phyloP scores from a whole-genome alignment of 2,888 invertebrate species.

The Himalopsyche anomala region DNA sequence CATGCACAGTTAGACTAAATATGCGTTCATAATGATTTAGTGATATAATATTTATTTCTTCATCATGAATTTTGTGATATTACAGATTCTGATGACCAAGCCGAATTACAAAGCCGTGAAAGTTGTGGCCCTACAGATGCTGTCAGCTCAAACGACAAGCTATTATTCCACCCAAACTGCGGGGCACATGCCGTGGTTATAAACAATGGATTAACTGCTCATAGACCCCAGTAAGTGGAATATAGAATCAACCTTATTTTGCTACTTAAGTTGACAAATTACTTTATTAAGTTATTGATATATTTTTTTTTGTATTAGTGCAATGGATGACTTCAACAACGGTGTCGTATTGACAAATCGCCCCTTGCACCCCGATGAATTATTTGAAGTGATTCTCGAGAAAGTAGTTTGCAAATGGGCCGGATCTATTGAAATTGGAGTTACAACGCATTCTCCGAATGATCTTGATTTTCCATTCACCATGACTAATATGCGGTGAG shows the following conservation, averaged over 20 bases:
- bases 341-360: slow-evolving; percentile 94
- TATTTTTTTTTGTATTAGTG: slow-evolving; percentile 73
- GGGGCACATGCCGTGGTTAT: slow-evolving; percentile 95
- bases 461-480: slow-evolving; percentile 94
- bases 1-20: too few species aligned
- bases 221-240: slow-evolving; percentile 89
- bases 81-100: background rate
- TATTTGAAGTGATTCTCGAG: slow-evolving; percentile 95
- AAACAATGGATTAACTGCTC: slow-evolving; percentile 92
- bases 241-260: background rate
- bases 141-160: slow-evolving; percentile 75
- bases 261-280: too few species aligned
- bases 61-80: background rate
- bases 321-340: slow-evolving; percentile 95
- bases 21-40: too few species aligned
- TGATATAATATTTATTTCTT: too few species aligned
- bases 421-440: slow-evolving; percentile 95
- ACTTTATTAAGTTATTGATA: too few species aligned
- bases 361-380: slow-evolving; percentile 89
- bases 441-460: slow-evolving; percentile 92
- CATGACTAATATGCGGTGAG: slow-evolving; percentile 93
- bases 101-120: background rate
- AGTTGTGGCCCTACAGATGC: background rate
- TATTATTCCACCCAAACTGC: slow-evolving; percentile 94
- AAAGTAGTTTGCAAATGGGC: slow-evolving; percentile 96